phyloP scores from a whole-genome alignment of 2,888 invertebrate genomes.

The Standfussiana lucernea region DNA sequence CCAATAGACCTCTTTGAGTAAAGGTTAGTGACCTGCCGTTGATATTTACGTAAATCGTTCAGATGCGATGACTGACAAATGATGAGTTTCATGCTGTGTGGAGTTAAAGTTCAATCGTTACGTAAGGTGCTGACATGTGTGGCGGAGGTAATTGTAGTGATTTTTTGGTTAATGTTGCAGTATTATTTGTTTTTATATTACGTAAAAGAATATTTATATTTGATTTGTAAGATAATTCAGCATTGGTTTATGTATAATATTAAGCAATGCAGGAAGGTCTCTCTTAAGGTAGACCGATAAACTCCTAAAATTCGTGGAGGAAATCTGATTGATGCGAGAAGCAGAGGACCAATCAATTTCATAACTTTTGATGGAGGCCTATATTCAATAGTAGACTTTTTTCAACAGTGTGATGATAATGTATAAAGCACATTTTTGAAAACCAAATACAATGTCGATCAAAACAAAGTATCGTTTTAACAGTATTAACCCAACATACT shows the following conservation, averaged over 20 bases:
- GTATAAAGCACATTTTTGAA: background rate
- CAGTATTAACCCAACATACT: background rate
- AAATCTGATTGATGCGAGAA: background rate
- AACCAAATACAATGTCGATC: background rate
- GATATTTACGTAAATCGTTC: conserved; percentile 77
- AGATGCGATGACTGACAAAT: conserved; percentile 80
- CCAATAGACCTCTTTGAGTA: conserved; percentile 55
- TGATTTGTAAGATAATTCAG: background rate
- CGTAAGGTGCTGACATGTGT: conserved; percentile 62
- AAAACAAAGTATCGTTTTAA: background rate
- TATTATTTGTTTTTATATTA: background rate
- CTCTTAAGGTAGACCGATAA: background rate
- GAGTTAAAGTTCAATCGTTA: conserved; percentile 76
- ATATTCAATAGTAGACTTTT: background rate
- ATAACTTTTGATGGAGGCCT: background rate
- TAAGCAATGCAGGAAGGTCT: background rate
- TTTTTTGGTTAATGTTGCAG: conserved; percentile 18
- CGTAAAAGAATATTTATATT: background rate
- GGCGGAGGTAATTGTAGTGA: conserved; percentile 20
- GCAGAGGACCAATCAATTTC: background rate
- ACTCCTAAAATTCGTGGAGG: too few species aligned
- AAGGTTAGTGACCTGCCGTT: conserved; percentile 72
- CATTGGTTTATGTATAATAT: background rate
- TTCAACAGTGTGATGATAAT: background rate
- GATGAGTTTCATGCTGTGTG: conserved; percentile 72